Percentiles rank a stretch among this genome's conserved stretches.
Conservation (phyloP, 2,113 vertebrate species). For the Calidris pygmaea region DNA sequence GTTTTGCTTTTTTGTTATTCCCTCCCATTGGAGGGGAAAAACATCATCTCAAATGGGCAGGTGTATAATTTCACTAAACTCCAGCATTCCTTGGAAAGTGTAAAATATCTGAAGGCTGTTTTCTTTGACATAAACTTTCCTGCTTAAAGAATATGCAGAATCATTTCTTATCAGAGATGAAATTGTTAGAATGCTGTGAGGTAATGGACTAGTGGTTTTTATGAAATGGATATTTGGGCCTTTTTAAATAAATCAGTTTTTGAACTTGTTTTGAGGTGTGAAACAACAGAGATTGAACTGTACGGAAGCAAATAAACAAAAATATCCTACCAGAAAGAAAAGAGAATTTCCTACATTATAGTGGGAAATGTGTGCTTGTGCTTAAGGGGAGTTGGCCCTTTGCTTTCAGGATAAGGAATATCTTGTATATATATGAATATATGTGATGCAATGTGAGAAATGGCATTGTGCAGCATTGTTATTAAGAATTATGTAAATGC, state of each 20-base stretch:
- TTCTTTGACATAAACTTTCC: neutral
- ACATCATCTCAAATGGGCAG: no score
- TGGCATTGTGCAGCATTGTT: neutral
- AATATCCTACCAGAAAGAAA: neutral
- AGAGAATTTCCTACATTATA: rapidly evolving
- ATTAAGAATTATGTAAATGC: neutral
- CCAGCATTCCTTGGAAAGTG: neutral
- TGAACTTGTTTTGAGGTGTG: neutral
- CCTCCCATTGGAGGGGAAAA: neutral
- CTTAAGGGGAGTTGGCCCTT: neutral
- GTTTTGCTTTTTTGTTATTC: neutral
- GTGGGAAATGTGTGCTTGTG: neutral
- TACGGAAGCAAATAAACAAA: neutral
- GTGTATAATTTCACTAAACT: neutral
- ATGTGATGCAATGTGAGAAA: neutral
- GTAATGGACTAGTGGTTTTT: neutral
- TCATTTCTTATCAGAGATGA: neutral
- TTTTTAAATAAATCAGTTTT: neutral
- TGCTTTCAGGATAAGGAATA: neutral
- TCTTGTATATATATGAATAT: neutral
- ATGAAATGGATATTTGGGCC: neutral
- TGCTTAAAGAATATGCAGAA: neutral
- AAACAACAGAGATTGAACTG: neutral
- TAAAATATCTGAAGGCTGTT: neutral
- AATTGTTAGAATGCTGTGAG: neutral